Percentiles rank a stretch among this genome's conserved stretches.
phyloP scores from a whole-genome alignment of 2,888 invertebrate genomes.

The Galerucella pusilla region DNA sequence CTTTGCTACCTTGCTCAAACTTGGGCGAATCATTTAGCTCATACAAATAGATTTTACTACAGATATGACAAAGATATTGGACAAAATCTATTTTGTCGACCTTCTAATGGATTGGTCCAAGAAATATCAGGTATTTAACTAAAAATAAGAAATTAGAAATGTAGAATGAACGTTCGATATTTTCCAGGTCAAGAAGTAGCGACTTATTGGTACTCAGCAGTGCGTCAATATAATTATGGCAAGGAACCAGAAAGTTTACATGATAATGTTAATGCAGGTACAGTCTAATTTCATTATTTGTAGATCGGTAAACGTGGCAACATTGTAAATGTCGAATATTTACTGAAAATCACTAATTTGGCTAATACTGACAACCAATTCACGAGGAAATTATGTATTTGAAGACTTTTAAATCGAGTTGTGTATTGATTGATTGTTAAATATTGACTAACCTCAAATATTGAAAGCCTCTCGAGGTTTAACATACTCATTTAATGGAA shows the following conservation, averaged over 20 bases:
- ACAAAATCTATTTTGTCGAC: constrained; percentile 82
- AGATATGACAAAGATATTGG: constrained; percentile 82
- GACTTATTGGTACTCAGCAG: constrained; percentile 84
- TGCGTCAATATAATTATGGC: constrained; percentile 79
- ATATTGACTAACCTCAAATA: no score
- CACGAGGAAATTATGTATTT: no score
- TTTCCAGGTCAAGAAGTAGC: constrained; percentile 80
- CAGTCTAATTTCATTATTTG: neutral
- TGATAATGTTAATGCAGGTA: constrained; percentile 83
- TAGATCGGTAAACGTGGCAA: no score
- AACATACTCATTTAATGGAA: no score
- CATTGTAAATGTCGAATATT: no score
- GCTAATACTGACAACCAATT: no score
- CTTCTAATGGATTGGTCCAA: constrained; percentile 74
- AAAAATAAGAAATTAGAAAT: neutral
- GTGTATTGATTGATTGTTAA: no score
- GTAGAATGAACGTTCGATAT: neutral
- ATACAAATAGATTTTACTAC: constrained; percentile 82
- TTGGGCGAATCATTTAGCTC: constrained; percentile 89
- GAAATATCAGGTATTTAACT: constrained; percentile 73
- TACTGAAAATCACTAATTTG: no score
- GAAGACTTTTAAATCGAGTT: no score
- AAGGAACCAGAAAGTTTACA: constrained; percentile 79
- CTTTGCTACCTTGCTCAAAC: constrained; percentile 84
- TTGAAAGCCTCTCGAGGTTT: no score